Conservation (phyloP, 2,797 vertebrate genomes). For the Zenarchopterus dispar region DNA sequence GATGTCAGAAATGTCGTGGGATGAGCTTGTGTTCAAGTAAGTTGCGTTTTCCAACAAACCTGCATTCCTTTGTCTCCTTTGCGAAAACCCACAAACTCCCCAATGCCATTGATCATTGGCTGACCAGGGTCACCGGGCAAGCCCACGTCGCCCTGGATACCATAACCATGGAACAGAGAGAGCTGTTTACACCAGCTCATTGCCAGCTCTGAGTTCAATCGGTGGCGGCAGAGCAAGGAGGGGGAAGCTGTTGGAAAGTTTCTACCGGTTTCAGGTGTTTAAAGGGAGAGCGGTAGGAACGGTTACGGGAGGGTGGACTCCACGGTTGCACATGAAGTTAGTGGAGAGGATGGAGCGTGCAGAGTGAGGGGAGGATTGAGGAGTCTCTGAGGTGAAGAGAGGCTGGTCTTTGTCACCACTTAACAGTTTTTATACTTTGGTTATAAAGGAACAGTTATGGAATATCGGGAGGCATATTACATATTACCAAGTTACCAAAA, state of each 20-base stretch:
- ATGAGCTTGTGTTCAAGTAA: neutral
- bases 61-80: constrained; percentile 91
- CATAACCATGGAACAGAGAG: constrained; percentile 73
- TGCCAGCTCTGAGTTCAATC: neutral
- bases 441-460: neutral
- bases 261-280: neutral
- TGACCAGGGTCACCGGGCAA: constrained; percentile 87
- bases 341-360: constrained; percentile 3
- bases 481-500: too few species aligned
- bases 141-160: constrained; percentile 89
- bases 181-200: constrained; percentile 47
- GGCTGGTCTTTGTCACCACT: constrained; percentile 5
- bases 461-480: too few species aligned
- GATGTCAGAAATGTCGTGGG: neutral
- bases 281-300: neutral
- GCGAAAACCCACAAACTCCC: constrained; percentile 89
- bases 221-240: constrained; percentile 24
- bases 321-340: constrained; percentile 24
- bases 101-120: constrained; percentile 85
- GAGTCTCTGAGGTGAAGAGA: constrained; percentile 10
- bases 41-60: constrained; percentile 78
- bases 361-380: constrained; percentile 13
- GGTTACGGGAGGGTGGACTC: constrained; percentile 41
- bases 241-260: neutral
- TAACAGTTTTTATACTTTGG: neutral